phyloP scores from a whole-genome alignment of 2,797 vertebrate species.

The Propithecus deckenii region DNA sequence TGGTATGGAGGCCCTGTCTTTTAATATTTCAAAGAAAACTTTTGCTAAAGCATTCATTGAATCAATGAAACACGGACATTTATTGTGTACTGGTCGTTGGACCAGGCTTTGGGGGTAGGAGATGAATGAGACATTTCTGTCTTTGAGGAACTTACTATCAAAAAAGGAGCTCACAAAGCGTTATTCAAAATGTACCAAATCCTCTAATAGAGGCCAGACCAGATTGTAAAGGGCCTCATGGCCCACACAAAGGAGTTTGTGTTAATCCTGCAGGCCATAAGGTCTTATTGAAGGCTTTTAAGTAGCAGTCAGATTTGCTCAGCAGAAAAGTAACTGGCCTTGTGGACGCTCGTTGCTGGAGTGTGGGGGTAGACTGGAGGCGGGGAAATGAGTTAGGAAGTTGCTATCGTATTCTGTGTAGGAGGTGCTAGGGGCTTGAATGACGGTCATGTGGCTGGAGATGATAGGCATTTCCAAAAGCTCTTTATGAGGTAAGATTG shows the following conservation, averaged over 20 bases:
- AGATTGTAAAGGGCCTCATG: neutral
- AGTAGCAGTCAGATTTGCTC: neutral
- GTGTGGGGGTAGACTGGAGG: neutral
- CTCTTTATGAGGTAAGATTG: neutral
- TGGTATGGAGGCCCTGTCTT: neutral
- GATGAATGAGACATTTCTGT: neutral
- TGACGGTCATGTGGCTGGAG: neutral
- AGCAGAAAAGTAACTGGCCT: neutral
- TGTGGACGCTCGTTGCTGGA: neutral
- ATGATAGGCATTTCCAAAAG: neutral
- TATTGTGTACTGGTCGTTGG: neutral
- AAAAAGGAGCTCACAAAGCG: neutral
- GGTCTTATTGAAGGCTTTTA: neutral
- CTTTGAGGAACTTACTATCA: neutral
- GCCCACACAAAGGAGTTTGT: neutral
- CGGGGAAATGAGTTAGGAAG: neutral
- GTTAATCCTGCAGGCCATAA: neutral
- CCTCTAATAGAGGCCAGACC: neutral
- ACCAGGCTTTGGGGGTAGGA: neutral
- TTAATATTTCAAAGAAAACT: neutral
- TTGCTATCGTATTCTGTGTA: neutral
- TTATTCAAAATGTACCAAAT: neutral
- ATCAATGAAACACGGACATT: neutral
- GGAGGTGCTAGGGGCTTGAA: neutral
- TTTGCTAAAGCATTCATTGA: neutral